Evolutionary conservation across 2,113 vertebrate species (phyloP).

Genomic region (Oreochromis aureus): DNA sequence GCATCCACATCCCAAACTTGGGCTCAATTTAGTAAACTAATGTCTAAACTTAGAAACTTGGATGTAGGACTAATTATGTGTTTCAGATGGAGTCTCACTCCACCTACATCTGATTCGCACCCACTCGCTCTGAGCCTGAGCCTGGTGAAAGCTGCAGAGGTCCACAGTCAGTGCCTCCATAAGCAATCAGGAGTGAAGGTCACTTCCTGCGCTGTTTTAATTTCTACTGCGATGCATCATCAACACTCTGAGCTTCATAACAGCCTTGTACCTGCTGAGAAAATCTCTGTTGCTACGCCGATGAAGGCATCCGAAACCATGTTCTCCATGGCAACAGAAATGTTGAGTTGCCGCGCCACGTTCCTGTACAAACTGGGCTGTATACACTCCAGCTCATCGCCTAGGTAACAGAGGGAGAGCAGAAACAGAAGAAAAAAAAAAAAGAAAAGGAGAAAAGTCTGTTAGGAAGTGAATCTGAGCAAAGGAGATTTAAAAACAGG

Average conservation of each 20-base stretch:
- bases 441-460: background rate
- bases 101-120: background rate
- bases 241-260: background rate
- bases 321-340: constrained; percentile 82
- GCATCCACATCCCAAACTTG: background rate
- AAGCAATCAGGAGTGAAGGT: background rate
- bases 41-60: background rate
- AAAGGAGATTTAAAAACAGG: background rate
- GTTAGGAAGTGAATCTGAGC: background rate
- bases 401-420: constrained; percentile 64
- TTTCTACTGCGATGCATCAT: background rate
- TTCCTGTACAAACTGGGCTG: constrained; percentile 87
- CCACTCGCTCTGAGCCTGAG: background rate
- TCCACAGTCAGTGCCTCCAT: background rate
- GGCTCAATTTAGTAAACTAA: background rate
- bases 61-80: background rate
- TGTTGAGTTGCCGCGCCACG: constrained; percentile 86
- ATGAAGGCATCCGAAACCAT: constrained; percentile 91
- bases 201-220: background rate
- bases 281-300: constrained; percentile 86
- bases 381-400: constrained; percentile 92
- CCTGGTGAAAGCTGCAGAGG: background rate
- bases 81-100: constrained; percentile 2
- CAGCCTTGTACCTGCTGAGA: constrained; percentile 80
- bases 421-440: background rate